These are phyloP conservation scores for Ivindomyrus marchei DNA, from an alignment of 2,113 vertebrate species.

Conservation along the genomic window DNA sequence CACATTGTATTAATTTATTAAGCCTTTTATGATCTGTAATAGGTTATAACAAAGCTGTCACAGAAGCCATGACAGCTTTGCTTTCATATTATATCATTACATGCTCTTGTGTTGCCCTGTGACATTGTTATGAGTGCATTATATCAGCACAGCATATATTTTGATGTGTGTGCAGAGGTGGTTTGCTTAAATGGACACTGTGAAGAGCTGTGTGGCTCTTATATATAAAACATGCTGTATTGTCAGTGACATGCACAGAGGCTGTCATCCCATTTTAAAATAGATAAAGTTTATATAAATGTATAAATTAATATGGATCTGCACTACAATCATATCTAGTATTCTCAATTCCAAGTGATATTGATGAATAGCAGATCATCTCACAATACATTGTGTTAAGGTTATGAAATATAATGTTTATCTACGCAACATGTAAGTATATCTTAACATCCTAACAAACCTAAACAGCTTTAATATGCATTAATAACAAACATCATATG, in stretches of 20 bases:
- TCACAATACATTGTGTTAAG: neutral
- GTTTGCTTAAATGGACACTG: neutral
- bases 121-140: neutral
- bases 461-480: no score
- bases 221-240: neutral
- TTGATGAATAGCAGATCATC: neutral
- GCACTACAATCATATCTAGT: neutral
- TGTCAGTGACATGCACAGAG: neutral
- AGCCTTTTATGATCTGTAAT: neutral
- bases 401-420: neutral
- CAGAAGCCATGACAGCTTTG: neutral
- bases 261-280: neutral
- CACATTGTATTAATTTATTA: neutral
- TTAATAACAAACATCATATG: neutral
- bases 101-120: neutral
- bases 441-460: no score
- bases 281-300: neutral
- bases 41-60: neutral
- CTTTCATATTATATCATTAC: neutral
- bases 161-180: neutral
- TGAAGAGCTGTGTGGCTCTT: neutral
- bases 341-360: neutral
- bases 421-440: neutral
- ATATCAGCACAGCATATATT: neutral
- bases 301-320: neutral